phyloP scores from a whole-genome alignment of 2,888 invertebrate species.

The Creontiades dilutus region DNA sequence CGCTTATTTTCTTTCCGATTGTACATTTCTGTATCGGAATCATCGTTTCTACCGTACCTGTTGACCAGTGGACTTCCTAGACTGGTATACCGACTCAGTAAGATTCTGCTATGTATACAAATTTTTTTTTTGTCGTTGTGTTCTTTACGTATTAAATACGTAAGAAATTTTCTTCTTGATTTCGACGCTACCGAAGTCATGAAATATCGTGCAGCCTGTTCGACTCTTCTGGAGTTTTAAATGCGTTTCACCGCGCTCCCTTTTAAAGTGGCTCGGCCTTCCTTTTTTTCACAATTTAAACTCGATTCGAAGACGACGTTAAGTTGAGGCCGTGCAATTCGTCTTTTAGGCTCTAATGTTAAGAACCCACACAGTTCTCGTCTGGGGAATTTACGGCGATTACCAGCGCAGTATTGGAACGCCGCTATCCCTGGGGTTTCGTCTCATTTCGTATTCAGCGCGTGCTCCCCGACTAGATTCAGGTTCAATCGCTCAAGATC shows the following conservation, averaged over 20 bases:
- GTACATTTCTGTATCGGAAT: too few species aligned
- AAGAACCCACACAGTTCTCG: background rate
- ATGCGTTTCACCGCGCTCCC: background rate
- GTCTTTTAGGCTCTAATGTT: background rate
- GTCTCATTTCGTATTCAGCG: background rate
- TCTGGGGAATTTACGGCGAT: constrained; percentile 10
- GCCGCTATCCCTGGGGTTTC: background rate
- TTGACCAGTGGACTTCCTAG: too few species aligned
- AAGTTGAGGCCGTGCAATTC: background rate
- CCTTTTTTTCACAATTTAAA: background rate
- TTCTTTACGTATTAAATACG: too few species aligned
- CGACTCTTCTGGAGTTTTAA: background rate
- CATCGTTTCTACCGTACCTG: too few species aligned
- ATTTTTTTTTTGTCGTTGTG: too few species aligned
- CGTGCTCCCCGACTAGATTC: background rate
- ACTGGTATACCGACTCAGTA: too few species aligned
- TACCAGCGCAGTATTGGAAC: background rate
- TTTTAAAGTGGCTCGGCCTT: background rate
- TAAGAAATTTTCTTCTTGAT: too few species aligned
- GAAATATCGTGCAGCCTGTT: too few species aligned
- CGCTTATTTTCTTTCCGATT: too few species aligned
- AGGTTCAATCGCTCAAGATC: constrained; percentile 9
- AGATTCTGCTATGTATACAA: too few species aligned
- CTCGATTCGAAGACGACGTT: background rate
- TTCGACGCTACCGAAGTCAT: too few species aligned